phyloP scores from a whole-genome alignment of 2,888 invertebrate species.

The Copidosoma aretas region DNA sequence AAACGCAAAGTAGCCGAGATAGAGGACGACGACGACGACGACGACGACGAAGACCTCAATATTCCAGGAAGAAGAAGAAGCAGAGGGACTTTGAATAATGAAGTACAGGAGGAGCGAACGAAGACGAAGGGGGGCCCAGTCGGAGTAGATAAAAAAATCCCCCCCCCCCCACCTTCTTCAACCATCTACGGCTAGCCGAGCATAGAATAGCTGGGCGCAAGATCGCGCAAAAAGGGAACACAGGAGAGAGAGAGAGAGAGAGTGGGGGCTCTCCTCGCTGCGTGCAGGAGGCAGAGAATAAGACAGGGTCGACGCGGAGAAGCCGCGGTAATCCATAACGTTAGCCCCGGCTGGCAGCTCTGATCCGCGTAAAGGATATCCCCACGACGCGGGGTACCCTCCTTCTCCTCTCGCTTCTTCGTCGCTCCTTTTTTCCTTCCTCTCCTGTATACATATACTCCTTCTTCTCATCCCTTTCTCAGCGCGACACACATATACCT shows the following conservation, averaged over 20 bases:
- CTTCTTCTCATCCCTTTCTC: background rate
- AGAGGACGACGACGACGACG: no score
- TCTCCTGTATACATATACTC: no score
- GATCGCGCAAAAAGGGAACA: background rate
- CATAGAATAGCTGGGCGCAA: background rate
- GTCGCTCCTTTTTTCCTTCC: background rate
- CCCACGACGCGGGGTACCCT: conserved; percentile 12
- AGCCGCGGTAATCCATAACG: conserved; percentile 38
- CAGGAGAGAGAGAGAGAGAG: background rate
- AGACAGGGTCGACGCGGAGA: conserved; percentile 2
- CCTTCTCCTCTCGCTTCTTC: conserved; percentile 6
- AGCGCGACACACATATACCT: background rate
- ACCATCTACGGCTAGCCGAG: no score
- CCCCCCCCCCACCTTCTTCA: background rate
- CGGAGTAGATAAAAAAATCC: background rate
- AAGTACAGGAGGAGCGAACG: conserved; percentile 8
- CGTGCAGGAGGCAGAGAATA: background rate
- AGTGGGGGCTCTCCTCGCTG: conserved; percentile 7
- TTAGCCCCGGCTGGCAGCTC: conserved; percentile 29
- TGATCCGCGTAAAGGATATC: conserved; percentile 37
- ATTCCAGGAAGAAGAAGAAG: conserved; percentile 22
- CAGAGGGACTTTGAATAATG: conserved; percentile 35
- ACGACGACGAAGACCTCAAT: conserved; percentile 20
- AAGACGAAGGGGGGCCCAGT: conserved; percentile 3
- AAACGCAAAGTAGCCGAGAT: conserved; percentile 25